Conservation (phyloP, 1,140 invertebrate species). For the Centruroides sculpturatus region DNA sequence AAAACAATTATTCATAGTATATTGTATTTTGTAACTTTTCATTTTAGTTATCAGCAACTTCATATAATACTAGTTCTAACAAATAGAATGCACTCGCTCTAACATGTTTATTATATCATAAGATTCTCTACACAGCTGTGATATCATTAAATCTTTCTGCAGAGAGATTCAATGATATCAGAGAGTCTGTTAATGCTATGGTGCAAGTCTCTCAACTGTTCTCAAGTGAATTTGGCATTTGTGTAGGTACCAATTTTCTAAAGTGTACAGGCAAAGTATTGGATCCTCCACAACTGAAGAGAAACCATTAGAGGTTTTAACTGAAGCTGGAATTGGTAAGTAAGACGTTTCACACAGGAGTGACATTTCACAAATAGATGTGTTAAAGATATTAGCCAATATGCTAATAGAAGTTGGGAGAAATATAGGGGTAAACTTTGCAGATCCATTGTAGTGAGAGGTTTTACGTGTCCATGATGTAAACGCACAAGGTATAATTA, state of each 20-base stretch:
- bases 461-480: not conserved
- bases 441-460: not conserved
- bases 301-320: constrained; percentile 19
- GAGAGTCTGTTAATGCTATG: not conserved
- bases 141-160: too few species aligned
- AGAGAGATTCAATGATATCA: constrained; percentile 18
- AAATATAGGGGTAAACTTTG: not conserved
- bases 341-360: constrained; percentile 40
- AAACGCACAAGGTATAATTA: not conserved
- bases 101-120: too few species aligned
- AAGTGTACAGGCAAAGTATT: constrained; percentile 16
- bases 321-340: constrained; percentile 45
- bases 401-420: not conserved
- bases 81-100: too few species aligned
- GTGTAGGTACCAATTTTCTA: constrained; percentile 10
- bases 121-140: constrained; percentile 22
- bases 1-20: too few species aligned
- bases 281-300: constrained; percentile 8
- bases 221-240: constrained; percentile 21
- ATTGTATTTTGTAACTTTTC: too few species aligned
- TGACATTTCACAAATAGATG: constrained; percentile 18
- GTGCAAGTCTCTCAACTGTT: constrained; percentile 3
- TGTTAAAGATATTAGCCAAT: not conserved
- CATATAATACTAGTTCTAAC: too few species aligned
- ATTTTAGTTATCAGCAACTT: too few species aligned